These are phyloP conservation scores for Parotocinclus haroldoi DNA, from an alignment of 2,797 vertebrate species.

Conservation along the genomic window DNA sequence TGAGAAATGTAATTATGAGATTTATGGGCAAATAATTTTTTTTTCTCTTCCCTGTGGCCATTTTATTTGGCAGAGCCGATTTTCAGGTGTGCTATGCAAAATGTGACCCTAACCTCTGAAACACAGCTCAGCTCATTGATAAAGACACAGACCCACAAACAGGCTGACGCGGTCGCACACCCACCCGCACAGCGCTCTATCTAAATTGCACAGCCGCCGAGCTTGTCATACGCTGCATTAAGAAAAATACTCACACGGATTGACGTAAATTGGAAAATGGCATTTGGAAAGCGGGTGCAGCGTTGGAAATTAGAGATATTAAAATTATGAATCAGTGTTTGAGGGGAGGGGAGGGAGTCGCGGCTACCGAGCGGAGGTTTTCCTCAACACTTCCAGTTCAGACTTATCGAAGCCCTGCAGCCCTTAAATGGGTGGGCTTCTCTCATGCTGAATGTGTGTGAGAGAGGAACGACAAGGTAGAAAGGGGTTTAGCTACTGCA, in stretches of 20 bases:
- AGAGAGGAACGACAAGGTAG: not conserved
- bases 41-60: conserved; percentile 64
- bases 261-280: conserved; percentile 93
- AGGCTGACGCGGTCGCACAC: conserved; percentile 61
- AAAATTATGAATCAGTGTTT: conserved; percentile 93
- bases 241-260: conserved; percentile 85
- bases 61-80: conserved; percentile 61
- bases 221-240: conserved; percentile 88
- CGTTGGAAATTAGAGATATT: conserved; percentile 91
- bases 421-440: conserved; percentile 13
- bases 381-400: conserved; percentile 34
- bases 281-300: conserved; percentile 81
- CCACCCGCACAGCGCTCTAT: conserved; percentile 74
- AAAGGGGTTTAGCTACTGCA: conserved; percentile 34
- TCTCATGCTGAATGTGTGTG: conserved; percentile 10
- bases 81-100: conserved; percentile 13
- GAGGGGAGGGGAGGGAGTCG: conserved; percentile 50
- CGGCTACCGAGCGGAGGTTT: conserved; percentile 38
- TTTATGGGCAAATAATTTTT: conserved; percentile 70
- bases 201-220: conserved; percentile 81
- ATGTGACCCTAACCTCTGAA: too few species aligned
- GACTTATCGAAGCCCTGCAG: conserved; percentile 26
- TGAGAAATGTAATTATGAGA: conserved; percentile 73
- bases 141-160: conserved; percentile 75
- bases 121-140: conserved; percentile 52